Percentiles rank a stretch among this genome's conserved stretches.
phyloP scores from a whole-genome alignment of 2,113 vertebrate genomes.

The Oreochromis tanganicae region DNA sequence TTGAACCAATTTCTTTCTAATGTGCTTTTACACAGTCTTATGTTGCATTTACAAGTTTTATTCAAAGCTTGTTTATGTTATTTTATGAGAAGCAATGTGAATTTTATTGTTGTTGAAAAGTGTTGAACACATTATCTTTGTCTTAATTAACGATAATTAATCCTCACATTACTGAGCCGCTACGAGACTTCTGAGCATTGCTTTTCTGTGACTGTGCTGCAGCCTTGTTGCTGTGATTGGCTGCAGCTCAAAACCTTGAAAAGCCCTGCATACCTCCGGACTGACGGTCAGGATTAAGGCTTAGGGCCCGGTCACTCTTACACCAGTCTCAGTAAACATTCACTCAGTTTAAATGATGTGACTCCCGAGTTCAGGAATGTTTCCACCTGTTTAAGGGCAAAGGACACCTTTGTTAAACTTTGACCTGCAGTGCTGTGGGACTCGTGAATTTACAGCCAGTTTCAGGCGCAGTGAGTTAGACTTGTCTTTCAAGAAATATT shows the following conservation, averaged over 20 bases:
- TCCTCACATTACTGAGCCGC: neutral
- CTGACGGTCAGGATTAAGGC: neutral
- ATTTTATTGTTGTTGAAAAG: neutral
- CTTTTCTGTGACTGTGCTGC: neutral
- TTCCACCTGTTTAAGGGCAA: neutral
- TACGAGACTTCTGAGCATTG: neutral
- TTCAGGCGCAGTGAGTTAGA: neutral
- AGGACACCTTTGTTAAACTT: neutral
- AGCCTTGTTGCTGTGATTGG: neutral
- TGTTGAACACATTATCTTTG: neutral
- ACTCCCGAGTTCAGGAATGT: neutral
- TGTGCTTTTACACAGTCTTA: neutral
- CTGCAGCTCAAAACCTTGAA: neutral
- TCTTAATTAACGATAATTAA: neutral
- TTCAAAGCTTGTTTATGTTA: neutral
- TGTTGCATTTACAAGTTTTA: neutral
- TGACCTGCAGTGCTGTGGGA: neutral
- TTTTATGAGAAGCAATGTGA: neutral
- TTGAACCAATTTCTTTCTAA: neutral
- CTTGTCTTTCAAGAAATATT: neutral
- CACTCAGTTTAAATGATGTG: neutral
- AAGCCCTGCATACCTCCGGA: accelerated
- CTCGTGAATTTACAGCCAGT: neutral
- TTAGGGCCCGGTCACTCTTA: neutral
- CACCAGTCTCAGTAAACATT: neutral